Evolutionary conservation across 2,113 vertebrate species (phyloP).

Genomic region (Megaptera novaeangliae): DNA sequence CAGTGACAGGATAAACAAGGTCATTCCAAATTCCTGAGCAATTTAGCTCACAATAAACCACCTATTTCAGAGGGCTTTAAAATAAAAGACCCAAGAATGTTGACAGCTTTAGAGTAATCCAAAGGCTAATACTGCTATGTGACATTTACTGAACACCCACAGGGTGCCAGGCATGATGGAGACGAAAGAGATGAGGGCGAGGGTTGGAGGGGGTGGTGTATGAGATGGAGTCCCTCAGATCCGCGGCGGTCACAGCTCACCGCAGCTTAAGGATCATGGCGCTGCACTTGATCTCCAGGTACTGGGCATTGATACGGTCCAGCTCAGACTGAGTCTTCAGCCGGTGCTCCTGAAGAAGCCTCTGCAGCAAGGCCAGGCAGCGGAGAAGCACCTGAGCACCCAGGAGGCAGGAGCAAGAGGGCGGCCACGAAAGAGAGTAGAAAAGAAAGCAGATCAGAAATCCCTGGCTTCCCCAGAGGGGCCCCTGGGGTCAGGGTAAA

Average conservation of each 20-base stretch:
- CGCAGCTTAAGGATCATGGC: conserved; percentile 88
- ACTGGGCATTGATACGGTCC: conserved; percentile 85
- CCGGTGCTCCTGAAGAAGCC: conserved; percentile 84
- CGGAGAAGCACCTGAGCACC: conserved; percentile 82
- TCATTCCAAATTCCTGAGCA: neutral
- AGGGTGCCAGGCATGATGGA: too few species aligned
- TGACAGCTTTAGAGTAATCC: neutral
- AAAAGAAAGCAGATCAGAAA: neutral
- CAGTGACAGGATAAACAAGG: neutral
- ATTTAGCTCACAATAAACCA: neutral
- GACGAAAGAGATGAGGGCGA: neutral
- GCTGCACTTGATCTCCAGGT: conserved; percentile 88
- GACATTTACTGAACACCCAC: neutral
- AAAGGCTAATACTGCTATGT: neutral
- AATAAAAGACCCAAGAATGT: neutral
- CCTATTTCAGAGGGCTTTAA: neutral
- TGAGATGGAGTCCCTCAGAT: neutral
- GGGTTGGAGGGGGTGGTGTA: neutral
- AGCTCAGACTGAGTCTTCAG: conserved; percentile 85
- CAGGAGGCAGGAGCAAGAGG: neutral
- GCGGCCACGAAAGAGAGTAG: neutral
- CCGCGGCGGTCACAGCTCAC: conserved; percentile 70
- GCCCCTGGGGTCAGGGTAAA: neutral
- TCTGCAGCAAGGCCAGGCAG: conserved; percentile 85
- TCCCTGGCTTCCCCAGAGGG: neutral